Evolutionary conservation across 1,140 invertebrate species (phyloP).

Genomic region (Anadara kagoshimensis): DNA sequence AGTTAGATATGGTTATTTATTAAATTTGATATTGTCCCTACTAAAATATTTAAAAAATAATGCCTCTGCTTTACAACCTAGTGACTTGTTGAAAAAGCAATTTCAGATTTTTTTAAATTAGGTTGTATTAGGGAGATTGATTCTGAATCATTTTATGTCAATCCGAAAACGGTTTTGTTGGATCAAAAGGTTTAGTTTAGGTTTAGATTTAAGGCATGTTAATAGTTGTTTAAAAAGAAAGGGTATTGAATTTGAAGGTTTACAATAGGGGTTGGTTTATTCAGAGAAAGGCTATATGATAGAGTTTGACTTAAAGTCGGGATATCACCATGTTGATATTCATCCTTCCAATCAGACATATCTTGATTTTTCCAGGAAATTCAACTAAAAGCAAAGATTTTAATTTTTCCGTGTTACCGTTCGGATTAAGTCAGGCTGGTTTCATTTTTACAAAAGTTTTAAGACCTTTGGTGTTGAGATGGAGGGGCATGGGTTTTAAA

Average conservation of each 20-base stretch:
- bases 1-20: no score
- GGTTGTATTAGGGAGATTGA: slow-evolving; percentile 6
- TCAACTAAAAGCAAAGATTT: neutral
- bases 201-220: slow-evolving; percentile 33
- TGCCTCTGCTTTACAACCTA: slow-evolving; percentile 12
- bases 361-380: slow-evolving; percentile 10
- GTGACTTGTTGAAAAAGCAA: slow-evolving; percentile 17
- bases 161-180: slow-evolving; percentile 21
- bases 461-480: no score
- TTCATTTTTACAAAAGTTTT: slow-evolving; percentile 1
- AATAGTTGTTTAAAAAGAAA: slow-evolving; percentile 15
- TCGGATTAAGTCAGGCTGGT: slow-evolving; percentile 1
- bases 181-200: slow-evolving; percentile 12
- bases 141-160: slow-evolving; percentile 6
- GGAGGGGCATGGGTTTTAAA: neutral
- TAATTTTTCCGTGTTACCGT: slow-evolving; percentile 10
- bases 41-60: slow-evolving; percentile 20
- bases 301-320: slow-evolving; percentile 7
- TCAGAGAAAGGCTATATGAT: neutral
- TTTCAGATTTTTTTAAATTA: slow-evolving; percentile 14
- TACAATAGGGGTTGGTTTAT: slow-evolving; percentile 1
- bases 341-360: neutral
- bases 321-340: slow-evolving; percentile 10
- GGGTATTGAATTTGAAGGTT: slow-evolving; percentile 17
- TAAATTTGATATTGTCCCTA: neutral